Evolutionary conservation across 2,113 vertebrate genomes (phyloP), one percentile per base, ranked within the genome.

Genomic region (Phalacrocorax carbo): DNA sequence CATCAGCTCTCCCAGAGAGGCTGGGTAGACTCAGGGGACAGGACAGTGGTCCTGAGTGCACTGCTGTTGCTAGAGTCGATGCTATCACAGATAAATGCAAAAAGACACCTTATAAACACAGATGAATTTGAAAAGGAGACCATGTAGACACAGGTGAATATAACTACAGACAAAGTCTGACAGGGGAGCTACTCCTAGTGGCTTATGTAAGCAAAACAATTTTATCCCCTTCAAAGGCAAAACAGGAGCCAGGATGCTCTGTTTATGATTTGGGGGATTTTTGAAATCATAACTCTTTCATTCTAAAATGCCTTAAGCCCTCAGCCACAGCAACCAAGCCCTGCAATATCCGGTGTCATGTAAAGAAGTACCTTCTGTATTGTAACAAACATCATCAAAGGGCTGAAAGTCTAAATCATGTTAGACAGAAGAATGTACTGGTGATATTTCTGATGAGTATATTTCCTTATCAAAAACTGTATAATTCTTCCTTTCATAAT

Each of bases 251-350:
- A 87, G 92, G 82, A 88, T 66, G 61, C 60, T 94, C 84, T 86
- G 69, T 92, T 96, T 86, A 82, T 96, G 97, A 96, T 97, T 97
- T 92, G 94, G 97, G 97, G 97, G 91, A 96, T 97, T 98, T 98
- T 88, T 91, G 49, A 96, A 97, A 96, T 92, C 91, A 62, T 96
- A 97, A 90, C 92, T 97, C 97, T 97, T 97, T 97, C 96, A 95
- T 97, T 96, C 92, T 78, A 95, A 97, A 97, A 84, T 21, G 96
- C 97, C 97, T 93, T 82, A 95, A 96, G 95, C 97, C 76, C 92
- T 86, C 94, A 98, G 97, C 95, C 91, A 72, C 69, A 80, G 93
- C 93, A 90, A 91, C 94, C 96, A 96, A 97, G 64, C 42, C 32
- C 84, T 69, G 76, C 54, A 58, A 96, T 95, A 97, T 97, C 97